Base-by-base conservation (phyloP, 2,888 invertebrate species). In the Plebejus melissa region DNA sequence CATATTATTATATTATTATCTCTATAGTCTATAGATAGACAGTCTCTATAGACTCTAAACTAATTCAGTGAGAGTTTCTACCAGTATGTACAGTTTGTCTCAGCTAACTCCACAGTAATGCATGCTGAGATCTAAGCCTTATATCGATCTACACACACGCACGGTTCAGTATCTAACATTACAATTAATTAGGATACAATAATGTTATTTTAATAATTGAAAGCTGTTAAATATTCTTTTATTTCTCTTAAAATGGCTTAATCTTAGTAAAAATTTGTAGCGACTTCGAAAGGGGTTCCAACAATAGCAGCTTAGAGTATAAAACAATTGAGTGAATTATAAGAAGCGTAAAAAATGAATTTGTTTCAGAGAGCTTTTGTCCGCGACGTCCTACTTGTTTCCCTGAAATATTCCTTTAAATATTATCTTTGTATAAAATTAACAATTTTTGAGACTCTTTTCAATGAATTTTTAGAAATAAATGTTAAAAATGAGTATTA, bases 251-350 rank as follows among this genome's bases (percentile, higher is more conserved):
- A 72, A 72, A 54, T 54, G 72, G 28, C 72, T 72, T 72, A 54
- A 72, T 54, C 54, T 72, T 72, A 16, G 54, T 72, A 72, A 54
- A 72, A 50, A 72, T 72, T 72, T 54, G 32, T 72, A 72, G 50
- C 72, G 54, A 72, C 32, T 54, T 72, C 16, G 50, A 54, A 72
- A 72, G 32, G 72, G 72, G 54, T 72, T 75, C 70, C 28, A 70
- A 54, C 75, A 70, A 70, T 70, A 57, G 16, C 38, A 57, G 75
- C 75, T 75, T 75, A 69, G 57, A 75, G 70, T 69, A 74, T 74
- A 74, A 74, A 75, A 75, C 70, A 70, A 69, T 70, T 75, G 69
- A 57, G 70, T 72, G 28, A 72, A 72, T 72, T 72, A 54, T 72
- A 72, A 54, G 72, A 72, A 54, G 72, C 72, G 72, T 72, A 72